Evolutionary conservation across 2,113 vertebrate species (phyloP).

Genomic region (Sebastes fasciatus): DNA sequence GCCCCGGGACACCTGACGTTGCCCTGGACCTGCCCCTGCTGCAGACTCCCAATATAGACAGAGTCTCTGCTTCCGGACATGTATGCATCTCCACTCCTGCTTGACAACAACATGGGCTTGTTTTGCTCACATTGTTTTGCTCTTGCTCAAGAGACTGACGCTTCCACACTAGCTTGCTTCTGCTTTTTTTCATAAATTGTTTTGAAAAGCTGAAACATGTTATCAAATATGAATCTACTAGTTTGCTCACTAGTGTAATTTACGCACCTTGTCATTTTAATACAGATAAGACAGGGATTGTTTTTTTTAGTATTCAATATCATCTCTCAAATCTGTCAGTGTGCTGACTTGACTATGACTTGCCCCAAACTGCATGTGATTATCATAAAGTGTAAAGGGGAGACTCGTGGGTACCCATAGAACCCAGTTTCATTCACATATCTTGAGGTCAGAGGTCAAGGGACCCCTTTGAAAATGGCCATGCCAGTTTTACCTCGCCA

Average conservation of each 20-base stretch:
- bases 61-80: conserved; percentile 95
- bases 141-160: conserved; percentile 1
- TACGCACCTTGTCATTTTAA: neutral
- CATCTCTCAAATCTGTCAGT: neutral
- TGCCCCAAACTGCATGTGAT: too few species aligned
- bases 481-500: too few species aligned
- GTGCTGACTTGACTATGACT: too few species aligned
- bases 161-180: neutral
- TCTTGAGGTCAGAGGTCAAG: too few species aligned
- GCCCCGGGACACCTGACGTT: conserved; percentile 73
- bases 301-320: neutral
- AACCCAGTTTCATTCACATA: too few species aligned
- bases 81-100: conserved; percentile 81
- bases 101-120: conserved; percentile 19
- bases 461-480: too few species aligned
- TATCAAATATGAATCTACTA: neutral
- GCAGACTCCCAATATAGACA: conserved; percentile 83
- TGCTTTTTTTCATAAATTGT: neutral
- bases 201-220: conserved; percentile 1
- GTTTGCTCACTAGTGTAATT: neutral
- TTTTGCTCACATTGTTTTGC: conserved; percentile 27
- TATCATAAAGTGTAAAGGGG: too few species aligned
- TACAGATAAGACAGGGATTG: neutral
- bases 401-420: too few species aligned
- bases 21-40: conserved; percentile 81